Evolutionary conservation across 2,888 invertebrate genomes (phyloP).

Genomic region (Latheticus oryzae): DNA sequence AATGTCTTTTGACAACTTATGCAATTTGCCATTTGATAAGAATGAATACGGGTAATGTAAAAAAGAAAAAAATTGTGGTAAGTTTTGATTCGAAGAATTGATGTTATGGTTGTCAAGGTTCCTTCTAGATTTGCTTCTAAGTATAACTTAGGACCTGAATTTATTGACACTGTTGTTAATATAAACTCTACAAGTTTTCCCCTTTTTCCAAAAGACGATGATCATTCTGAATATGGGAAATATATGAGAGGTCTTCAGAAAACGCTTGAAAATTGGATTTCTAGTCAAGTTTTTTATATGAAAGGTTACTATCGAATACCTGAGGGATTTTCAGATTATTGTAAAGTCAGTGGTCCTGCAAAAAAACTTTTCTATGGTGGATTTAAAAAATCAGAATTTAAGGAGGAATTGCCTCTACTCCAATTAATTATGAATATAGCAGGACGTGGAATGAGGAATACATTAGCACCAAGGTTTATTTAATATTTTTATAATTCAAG

Average conservation of each 20-base stretch:
- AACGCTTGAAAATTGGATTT: constrained; percentile 64
- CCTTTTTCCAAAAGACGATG: constrained; percentile 49
- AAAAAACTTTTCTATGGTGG: constrained; percentile 29
- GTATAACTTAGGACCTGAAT: constrained; percentile 2
- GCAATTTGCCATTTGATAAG: constrained; percentile 39
- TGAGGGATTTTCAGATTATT: constrained; percentile 47
- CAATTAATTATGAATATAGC: constrained; percentile 56
- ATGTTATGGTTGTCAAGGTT: too few relatives aligned
- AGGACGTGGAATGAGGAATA: constrained; percentile 41
- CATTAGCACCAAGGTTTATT: not conserved
- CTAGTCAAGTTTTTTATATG: constrained; percentile 56
- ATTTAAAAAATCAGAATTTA: constrained; percentile 26
- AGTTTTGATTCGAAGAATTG: too few relatives aligned
- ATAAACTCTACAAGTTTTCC: constrained; percentile 48
- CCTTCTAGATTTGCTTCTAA: not conserved
- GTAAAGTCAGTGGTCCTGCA: constrained; percentile 30
- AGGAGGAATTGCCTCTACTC: constrained; percentile 52
- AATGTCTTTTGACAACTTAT: constrained; percentile 59
- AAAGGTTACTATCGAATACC: constrained; percentile 56
- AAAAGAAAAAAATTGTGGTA: too few relatives aligned
- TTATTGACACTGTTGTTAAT: constrained; percentile 5
- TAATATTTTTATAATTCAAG: too few relatives aligned
- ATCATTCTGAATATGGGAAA: constrained; percentile 46
- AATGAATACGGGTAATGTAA: not conserved
- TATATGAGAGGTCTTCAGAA: constrained; percentile 53